These are phyloP conservation scores for Epinephelus awoara DNA, from an alignment of 2,797 vertebrate genomes.

Conservation along the genomic window DNA sequence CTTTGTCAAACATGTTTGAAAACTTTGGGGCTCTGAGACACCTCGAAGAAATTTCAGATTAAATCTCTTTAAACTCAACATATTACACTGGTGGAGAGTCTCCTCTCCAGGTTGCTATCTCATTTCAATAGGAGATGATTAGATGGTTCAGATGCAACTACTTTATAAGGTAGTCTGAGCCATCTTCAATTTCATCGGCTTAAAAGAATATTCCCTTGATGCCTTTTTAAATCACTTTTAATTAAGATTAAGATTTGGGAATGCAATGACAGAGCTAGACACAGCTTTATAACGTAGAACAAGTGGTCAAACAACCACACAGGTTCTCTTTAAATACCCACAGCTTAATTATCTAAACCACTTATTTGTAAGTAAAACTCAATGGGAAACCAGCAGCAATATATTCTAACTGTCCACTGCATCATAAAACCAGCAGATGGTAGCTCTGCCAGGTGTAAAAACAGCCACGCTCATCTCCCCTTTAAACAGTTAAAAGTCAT, in stretches of 20 bases:
- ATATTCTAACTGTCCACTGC: not conserved
- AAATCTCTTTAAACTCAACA: constrained; percentile 29
- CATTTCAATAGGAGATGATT: not conserved
- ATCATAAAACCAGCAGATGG: not conserved
- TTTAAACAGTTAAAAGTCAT: not conserved
- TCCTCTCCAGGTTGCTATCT: not conserved
- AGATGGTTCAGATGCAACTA: not conserved
- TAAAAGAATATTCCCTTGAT: not conserved
- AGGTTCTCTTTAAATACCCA: constrained; percentile 1
- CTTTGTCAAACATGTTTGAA: constrained; percentile 45
- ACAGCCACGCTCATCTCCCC: not conserved
- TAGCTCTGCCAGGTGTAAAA: not conserved
- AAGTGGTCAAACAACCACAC: constrained; percentile 1
- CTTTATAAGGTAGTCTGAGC: not conserved
- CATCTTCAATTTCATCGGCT: constrained; percentile 8
- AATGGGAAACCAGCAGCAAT: not conserved
- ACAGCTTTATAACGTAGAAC: not conserved
- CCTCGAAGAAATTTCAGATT: constrained; percentile 10
- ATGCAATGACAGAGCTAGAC: not conserved
- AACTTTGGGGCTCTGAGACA: constrained; percentile 22
- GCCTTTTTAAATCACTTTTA: constrained; percentile 22
- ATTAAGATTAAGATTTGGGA: constrained; percentile 13
- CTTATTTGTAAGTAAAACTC: not conserved
- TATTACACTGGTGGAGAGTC: not conserved
- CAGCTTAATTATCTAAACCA: constrained; percentile 22